Evolutionary conservation across 2,113 vertebrate species (phyloP).

Genomic region (Gobiocypris rarus): DNA sequence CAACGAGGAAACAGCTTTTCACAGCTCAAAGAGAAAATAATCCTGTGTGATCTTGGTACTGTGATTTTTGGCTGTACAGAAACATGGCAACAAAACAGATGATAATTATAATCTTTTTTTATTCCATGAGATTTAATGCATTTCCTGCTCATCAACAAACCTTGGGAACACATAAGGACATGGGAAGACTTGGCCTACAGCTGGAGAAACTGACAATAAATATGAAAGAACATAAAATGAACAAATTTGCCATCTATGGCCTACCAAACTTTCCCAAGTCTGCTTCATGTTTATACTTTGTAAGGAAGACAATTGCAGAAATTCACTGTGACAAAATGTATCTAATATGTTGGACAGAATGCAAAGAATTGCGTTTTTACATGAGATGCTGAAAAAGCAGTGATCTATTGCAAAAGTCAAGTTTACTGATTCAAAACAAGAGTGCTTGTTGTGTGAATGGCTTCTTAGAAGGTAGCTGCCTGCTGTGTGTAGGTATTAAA

Average conservation of each 20-base stretch:
- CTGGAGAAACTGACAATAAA: not conserved
- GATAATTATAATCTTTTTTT: not conserved
- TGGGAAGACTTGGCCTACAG: not conserved
- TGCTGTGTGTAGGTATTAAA: not conserved
- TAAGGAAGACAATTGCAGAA: not conserved
- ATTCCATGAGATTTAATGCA: not conserved
- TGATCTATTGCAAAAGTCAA: no score
- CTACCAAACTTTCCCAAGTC: not conserved
- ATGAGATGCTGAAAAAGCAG: no score
- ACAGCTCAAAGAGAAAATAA: not conserved
- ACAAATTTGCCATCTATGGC: slow-evolving; percentile 2
- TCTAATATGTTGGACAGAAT: not conserved
- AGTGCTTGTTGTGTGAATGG: not conserved
- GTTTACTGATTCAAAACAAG: not conserved
- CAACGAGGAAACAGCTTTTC: not conserved
- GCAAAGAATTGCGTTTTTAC: not conserved
- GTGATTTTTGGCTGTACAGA: not conserved
- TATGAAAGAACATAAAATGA: not conserved
- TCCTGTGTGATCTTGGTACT: not conserved
- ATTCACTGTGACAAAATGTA: not conserved
- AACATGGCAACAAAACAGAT: not conserved
- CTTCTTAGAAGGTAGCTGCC: not conserved
- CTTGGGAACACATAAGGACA: not conserved
- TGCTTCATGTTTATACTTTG: not conserved
- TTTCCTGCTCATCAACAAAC: not conserved